Evolutionary conservation across 2,797 vertebrate species (phyloP).

Genomic region (Tadarida brasiliensis): DNA sequence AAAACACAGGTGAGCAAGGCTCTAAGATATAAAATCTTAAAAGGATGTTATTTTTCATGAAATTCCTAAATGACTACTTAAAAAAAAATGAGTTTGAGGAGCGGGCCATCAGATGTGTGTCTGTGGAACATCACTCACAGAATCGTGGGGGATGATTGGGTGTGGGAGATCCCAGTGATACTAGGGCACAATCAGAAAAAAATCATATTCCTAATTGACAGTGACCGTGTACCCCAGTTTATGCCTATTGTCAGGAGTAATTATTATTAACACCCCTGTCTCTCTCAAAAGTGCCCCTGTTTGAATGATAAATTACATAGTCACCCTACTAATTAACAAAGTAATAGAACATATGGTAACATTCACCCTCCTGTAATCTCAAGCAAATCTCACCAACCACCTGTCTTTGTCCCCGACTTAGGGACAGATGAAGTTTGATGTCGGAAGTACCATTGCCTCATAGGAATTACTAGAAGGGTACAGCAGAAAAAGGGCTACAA

Average conservation of each 20-base stretch:
- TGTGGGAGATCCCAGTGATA: background rate
- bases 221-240: background rate
- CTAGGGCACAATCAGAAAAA: background rate
- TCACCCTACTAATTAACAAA: conserved; percentile 56
- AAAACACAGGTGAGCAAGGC: background rate
- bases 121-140: background rate
- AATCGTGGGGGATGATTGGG: background rate
- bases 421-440: conserved; percentile 1
- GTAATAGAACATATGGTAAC: conserved; percentile 49
- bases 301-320: conserved; percentile 49
- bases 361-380: background rate
- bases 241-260: background rate
- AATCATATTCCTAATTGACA: background rate
- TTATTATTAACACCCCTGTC: background rate
- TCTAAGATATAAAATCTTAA: background rate
- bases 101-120: background rate
- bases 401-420: conserved; percentile 54
- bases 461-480: conserved; percentile 22
- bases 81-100: background rate
- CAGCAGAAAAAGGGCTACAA: background rate
- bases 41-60: background rate
- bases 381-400: conserved; percentile 36
- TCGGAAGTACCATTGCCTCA: background rate
- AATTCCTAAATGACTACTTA: background rate
- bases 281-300: conserved; percentile 3